These are phyloP conservation scores for Caenorhabditis japonica DNA, from an alignment of 2,888 invertebrate genomes.

Conservation along the genomic window DNA sequence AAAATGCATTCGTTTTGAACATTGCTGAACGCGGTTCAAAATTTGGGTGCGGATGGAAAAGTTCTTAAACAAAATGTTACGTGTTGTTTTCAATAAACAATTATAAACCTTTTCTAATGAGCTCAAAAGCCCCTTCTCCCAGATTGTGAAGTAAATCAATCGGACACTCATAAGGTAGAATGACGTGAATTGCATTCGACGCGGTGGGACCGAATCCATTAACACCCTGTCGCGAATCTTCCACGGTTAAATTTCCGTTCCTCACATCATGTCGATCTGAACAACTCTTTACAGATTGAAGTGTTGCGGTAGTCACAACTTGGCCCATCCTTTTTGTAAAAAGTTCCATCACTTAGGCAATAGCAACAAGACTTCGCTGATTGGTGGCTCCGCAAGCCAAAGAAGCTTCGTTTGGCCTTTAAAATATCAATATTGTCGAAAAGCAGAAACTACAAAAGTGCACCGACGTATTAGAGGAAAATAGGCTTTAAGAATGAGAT, in stretches of 20 bases:
- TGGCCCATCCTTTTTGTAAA: neutral
- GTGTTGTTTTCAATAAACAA: neutral
- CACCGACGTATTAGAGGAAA: too few species aligned
- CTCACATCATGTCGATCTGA: neutral
- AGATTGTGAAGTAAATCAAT: conserved; percentile 7
- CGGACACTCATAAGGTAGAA: conserved; percentile 1
- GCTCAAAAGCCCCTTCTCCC: conserved; percentile 9
- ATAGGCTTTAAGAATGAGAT: too few species aligned
- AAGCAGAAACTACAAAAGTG: too few species aligned
- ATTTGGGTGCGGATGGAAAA: neutral
- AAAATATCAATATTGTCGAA: too few species aligned
- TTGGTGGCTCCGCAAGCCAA: conserved; percentile 2
- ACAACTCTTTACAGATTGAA: too few species aligned
- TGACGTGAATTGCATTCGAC: neutral
- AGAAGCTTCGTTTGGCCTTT: conserved; percentile 2
- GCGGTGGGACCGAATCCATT: conserved; percentile 2
- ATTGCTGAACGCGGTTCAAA: neutral
- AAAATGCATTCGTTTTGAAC: neutral
- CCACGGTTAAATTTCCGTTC: neutral
- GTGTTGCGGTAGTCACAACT: neutral
- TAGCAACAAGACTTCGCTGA: neutral
- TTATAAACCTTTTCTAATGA: neutral
- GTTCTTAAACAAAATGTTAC: too few species aligned
- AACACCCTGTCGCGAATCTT: neutral
- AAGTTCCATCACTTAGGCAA: neutral